A percentile compares a stretch with the other conserved stretches of the same genome.
phyloP scores from a whole-genome alignment of 2,888 invertebrate species.

The Andrena bucephala region DNA sequence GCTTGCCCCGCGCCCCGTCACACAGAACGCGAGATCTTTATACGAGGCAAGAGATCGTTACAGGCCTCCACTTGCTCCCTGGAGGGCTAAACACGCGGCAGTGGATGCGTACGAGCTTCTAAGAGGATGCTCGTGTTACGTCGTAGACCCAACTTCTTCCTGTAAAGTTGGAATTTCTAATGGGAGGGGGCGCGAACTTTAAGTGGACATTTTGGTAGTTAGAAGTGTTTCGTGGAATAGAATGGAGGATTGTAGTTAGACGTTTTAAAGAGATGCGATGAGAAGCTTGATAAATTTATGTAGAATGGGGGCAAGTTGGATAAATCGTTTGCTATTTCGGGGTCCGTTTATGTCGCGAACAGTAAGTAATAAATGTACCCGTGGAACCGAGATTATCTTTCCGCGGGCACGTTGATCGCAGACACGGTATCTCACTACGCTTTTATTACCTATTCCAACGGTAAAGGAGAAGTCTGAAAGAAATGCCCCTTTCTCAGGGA shows the following conservation, averaged over 20 bases:
- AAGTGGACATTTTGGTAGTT: too few species aligned
- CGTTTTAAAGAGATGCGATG: not conserved
- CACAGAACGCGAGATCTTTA: not conserved
- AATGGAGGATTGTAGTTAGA: not conserved
- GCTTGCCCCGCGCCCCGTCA: not conserved
- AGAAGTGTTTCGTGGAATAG: too few species aligned
- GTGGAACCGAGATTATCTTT: conserved; percentile 41
- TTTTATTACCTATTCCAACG: conserved; percentile 64
- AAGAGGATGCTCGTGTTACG: too few species aligned
- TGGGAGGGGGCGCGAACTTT: too few species aligned
- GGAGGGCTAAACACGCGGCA: not conserved
- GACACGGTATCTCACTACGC: conserved; percentile 50
- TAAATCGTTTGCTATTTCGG: not conserved
- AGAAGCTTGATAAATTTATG: not conserved
- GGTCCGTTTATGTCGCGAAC: conserved; percentile 1
- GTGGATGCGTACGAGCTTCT: not conserved
- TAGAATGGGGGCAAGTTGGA: not conserved
- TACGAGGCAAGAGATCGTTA: not conserved
- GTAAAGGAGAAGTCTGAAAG: conserved; percentile 45
- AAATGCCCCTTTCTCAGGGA: conserved; percentile 49
- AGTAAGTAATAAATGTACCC: conserved; percentile 34
- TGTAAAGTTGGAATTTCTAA: not conserved
- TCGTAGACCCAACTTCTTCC: too few species aligned
- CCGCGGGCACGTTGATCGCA: conserved; percentile 37
- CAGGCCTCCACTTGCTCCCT: too few species aligned